A percentile compares a stretch with the other conserved stretches of the same genome.
Evolutionary conservation across 1,140 invertebrate species (phyloP).

Genomic region (Coptotermes formosanus): DNA sequence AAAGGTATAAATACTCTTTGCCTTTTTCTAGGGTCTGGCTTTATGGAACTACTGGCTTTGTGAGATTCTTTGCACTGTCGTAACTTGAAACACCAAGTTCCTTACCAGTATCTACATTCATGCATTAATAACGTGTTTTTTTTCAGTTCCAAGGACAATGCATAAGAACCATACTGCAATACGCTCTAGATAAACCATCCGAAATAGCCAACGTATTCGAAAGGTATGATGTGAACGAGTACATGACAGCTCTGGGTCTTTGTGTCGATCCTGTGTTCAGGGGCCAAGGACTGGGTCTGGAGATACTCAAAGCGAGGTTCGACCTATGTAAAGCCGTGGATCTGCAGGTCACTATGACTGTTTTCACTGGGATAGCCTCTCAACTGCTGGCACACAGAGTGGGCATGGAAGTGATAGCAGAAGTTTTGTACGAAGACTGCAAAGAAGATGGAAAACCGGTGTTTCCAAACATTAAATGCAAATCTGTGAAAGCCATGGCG

Average conservation of each 20-base stretch:
- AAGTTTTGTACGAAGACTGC: slow-evolving; percentile 33
- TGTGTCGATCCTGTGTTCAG: slow-evolving; percentile 33
- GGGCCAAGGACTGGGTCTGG: slow-evolving; percentile 35
- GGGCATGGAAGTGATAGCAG: slow-evolving; percentile 33
- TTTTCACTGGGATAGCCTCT: slow-evolving; percentile 34
- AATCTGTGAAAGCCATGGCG: slow-evolving; percentile 38
- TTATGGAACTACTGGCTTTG: too few species aligned
- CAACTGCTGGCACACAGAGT: slow-evolving; percentile 34
- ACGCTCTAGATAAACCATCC: not conserved
- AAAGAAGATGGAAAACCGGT: slow-evolving; percentile 35
- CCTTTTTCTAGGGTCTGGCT: too few species aligned
- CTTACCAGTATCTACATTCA: too few species aligned
- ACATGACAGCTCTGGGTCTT: slow-evolving; percentile 34
- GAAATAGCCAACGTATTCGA: slow-evolving; percentile 32
- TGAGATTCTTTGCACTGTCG: too few species aligned
- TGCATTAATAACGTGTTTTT: not conserved
- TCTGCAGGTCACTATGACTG: slow-evolving; percentile 34
- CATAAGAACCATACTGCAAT: not conserved
- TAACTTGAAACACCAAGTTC: too few species aligned
- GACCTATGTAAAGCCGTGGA: slow-evolving; percentile 34
- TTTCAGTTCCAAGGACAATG: not conserved
- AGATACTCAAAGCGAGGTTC: slow-evolving; percentile 32
- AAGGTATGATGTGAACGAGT: slow-evolving; percentile 34
- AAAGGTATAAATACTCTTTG: too few species aligned
- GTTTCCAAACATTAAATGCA: slow-evolving; percentile 33